These are phyloP conservation scores for Macrocentrus cingulum DNA, from an alignment of 1,140 invertebrate species.

Conservation along the genomic window DNA sequence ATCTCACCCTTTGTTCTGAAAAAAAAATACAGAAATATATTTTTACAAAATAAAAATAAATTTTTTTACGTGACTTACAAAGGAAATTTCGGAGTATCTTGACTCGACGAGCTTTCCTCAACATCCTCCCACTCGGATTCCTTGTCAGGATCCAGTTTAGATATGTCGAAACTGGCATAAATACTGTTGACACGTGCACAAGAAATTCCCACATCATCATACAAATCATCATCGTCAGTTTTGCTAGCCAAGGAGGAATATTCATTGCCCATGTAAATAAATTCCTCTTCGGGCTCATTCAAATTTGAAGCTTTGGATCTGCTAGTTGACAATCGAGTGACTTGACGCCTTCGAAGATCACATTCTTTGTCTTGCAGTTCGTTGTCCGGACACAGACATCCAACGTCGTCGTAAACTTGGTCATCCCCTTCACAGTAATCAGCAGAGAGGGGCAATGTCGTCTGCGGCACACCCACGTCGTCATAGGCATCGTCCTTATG, in stretches of 20 bases:
- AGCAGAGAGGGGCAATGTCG: constrained; percentile 1
- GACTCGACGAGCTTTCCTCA: constrained; percentile 34
- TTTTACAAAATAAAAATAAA: too few species aligned
- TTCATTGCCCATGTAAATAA: constrained; percentile 34
- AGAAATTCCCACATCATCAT: constrained; percentile 49
- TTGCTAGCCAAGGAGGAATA: constrained; percentile 40
- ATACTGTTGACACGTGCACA: constrained; percentile 50
- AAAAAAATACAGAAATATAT: too few species aligned
- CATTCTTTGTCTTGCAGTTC: not conserved
- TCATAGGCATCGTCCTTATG: constrained; percentile 24
- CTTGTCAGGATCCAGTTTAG: constrained; percentile 33
- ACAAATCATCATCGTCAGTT: constrained; percentile 40
- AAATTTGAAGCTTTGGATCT: constrained; percentile 7
- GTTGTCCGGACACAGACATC: too few species aligned
- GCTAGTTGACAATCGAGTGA: not conserved
- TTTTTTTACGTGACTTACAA: not conserved
- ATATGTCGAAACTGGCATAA: constrained; percentile 42
- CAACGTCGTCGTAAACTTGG: constrained; percentile 48
- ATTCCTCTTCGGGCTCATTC: constrained; percentile 23
- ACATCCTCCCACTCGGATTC: constrained; percentile 51
- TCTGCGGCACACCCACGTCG: constrained; percentile 22
- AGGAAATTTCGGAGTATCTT: not conserved
- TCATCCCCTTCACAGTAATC: constrained; percentile 30
- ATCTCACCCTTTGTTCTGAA: constrained; percentile 9
- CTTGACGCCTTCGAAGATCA: not conserved